Evolutionary conservation across 2,888 invertebrate genomes (phyloP).

Genomic region (Spisula solida): DNA sequence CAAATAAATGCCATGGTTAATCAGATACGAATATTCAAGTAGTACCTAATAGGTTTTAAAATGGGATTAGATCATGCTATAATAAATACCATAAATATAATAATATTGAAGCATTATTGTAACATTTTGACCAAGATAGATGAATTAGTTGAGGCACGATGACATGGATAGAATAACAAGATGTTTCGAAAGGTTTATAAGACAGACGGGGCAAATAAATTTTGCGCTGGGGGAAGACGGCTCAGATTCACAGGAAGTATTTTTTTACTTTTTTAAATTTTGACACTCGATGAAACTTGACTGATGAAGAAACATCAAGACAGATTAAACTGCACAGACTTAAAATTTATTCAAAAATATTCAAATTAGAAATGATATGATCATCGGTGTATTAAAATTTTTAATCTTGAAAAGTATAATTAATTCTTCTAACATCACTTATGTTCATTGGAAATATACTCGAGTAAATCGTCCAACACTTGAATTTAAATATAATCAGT

Average conservation of each 20-base stretch:
- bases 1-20: slow-evolving; percentile 17
- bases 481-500: too few relatives aligned
- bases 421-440: too few relatives aligned
- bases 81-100: background rate
- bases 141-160: background rate
- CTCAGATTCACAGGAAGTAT: background rate
- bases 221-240: background rate
- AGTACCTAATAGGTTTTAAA: slow-evolving; percentile 3
- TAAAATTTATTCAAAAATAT: background rate
- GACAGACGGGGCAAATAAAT: background rate
- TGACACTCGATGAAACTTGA: background rate
- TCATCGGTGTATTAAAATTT: background rate
- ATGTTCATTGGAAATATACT: too few relatives aligned
- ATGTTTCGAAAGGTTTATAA: background rate
- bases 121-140: too few relatives aligned
- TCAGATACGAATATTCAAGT: slow-evolving; percentile 15
- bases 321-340: background rate
- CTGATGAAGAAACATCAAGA: background rate
- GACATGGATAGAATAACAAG: background rate
- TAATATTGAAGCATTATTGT: background rate
- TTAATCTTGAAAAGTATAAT: background rate
- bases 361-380: background rate
- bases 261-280: background rate
- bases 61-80: background rate
- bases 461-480: too few relatives aligned